phyloP scores from a whole-genome alignment of 2,797 vertebrate species.

The Geotrypetes seraphini region DNA sequence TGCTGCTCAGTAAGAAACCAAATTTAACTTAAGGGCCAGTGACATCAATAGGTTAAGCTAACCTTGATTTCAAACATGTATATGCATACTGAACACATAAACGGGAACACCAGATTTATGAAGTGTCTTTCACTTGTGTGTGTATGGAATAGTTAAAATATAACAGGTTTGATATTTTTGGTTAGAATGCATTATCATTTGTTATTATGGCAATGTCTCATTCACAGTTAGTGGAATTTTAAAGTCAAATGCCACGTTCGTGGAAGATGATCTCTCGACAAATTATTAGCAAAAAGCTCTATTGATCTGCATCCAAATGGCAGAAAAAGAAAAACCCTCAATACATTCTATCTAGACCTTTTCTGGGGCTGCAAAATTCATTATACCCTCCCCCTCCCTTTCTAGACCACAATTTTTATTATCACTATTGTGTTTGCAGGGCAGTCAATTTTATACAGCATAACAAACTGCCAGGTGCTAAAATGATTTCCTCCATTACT shows the following conservation, averaged over 20 bases:
- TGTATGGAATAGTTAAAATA: no score
- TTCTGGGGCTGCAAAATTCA: constrained; percentile 54
- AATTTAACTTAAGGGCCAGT: no score
- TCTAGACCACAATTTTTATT: constrained; percentile 64
- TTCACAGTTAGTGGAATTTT: no score
- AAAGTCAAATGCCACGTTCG: constrained; percentile 48
- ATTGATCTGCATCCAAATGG: constrained; percentile 65
- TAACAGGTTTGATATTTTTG: no score
- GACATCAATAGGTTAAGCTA: no score
- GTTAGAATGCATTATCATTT: no score
- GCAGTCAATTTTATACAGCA: constrained; percentile 63
- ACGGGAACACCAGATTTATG: no score
- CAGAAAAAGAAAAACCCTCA: constrained; percentile 51
- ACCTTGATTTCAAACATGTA: no score
- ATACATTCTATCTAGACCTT: constrained; percentile 63
- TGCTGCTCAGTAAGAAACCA: no score
- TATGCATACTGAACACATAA: no score
- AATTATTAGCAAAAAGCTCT: constrained; percentile 53
- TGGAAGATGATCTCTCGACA: constrained; percentile 32
- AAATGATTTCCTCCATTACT: constrained; percentile 67
- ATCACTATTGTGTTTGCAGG: constrained; percentile 57
- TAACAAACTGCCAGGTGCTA: constrained; percentile 64
- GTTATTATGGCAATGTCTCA: no score
- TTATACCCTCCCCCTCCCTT: constrained; percentile 52
- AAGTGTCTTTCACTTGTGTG: no score